A percentile compares a stretch with the other conserved stretches of the same genome.
Conservation (phyloP, 2,113 vertebrate species). For the Erythrolamprus reginae region DNA sequence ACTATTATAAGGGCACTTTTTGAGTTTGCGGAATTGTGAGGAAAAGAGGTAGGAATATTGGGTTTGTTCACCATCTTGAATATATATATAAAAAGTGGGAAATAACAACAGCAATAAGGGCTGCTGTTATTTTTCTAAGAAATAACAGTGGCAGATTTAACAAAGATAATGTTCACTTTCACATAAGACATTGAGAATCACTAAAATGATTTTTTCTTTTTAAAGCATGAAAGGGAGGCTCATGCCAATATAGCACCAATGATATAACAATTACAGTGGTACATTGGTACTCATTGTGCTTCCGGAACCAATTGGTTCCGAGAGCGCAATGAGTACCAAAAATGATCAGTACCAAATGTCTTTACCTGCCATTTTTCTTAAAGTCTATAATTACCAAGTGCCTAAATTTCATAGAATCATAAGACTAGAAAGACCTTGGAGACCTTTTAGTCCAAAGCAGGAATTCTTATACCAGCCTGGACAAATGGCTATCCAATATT, state of each 20-base stretch:
- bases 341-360: background rate
- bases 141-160: slow-evolving; percentile 30
- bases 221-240: slow-evolving; percentile 10
- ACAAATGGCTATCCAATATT: background rate
- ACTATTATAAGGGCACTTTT: slow-evolving; percentile 43
- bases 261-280: background rate
- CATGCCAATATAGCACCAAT: background rate
- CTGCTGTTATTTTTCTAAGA: slow-evolving; percentile 15
- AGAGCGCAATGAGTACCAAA: background rate
- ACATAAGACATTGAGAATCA: background rate
- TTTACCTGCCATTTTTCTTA: too few relatives aligned
- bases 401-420: background rate
- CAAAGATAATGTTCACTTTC: slow-evolving; percentile 9
- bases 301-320: background rate
- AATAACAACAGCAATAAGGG: slow-evolving; percentile 30
- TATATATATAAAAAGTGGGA: background rate
- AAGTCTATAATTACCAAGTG: background rate
- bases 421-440: background rate
- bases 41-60: background rate
- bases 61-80: background rate
- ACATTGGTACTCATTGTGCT: background rate
- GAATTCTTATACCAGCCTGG: background rate
- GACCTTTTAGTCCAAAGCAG: background rate
- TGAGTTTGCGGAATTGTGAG: background rate
- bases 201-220: slow-evolving; percentile 22